Evolutionary conservation across 1,140 invertebrate genomes (phyloP).

Genomic region (Pogonus chalceus): DNA sequence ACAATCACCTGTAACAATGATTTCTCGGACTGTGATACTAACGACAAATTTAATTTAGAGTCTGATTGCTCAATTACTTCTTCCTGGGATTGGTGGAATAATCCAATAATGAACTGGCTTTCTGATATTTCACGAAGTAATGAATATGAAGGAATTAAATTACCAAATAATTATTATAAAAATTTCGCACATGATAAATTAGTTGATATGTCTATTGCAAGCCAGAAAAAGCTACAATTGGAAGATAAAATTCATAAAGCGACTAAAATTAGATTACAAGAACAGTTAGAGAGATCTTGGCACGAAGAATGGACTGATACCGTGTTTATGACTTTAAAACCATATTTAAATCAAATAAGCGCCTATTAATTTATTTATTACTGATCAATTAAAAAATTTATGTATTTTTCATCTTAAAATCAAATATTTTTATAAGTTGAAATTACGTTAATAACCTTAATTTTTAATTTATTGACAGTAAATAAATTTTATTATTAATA

Average conservation of each 20-base stretch:
- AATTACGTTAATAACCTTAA: too few relatives aligned
- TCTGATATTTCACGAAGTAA: conserved; percentile 28
- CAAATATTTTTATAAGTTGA: too few relatives aligned
- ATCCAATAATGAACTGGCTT: conserved; percentile 39
- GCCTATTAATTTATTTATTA: neutral
- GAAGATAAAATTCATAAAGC: conserved; percentile 30
- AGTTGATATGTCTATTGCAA: conserved; percentile 21
- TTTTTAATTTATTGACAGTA: too few relatives aligned
- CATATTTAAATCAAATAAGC: neutral
- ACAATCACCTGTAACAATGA: conserved; percentile 19
- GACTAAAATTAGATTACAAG: conserved; percentile 30
- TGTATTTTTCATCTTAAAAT: too few relatives aligned
- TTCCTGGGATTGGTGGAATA: conserved; percentile 40
- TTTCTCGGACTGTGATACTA: neutral
- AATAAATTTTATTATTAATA: too few relatives aligned
- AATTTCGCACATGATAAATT: conserved; percentile 7
- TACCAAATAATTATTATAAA: conserved; percentile 14
- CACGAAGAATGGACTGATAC: conserved; percentile 33
- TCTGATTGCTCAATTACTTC: conserved; percentile 13
- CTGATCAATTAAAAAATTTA: too few relatives aligned
- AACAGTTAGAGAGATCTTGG: conserved; percentile 32
- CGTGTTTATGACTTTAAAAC: neutral
- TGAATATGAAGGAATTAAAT: conserved; percentile 13
- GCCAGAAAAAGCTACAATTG: conserved; percentile 23
- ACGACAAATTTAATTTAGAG: conserved; percentile 2